phyloP scores from a whole-genome alignment of 1,140 invertebrate species.

The Frieseomelitta varia region DNA sequence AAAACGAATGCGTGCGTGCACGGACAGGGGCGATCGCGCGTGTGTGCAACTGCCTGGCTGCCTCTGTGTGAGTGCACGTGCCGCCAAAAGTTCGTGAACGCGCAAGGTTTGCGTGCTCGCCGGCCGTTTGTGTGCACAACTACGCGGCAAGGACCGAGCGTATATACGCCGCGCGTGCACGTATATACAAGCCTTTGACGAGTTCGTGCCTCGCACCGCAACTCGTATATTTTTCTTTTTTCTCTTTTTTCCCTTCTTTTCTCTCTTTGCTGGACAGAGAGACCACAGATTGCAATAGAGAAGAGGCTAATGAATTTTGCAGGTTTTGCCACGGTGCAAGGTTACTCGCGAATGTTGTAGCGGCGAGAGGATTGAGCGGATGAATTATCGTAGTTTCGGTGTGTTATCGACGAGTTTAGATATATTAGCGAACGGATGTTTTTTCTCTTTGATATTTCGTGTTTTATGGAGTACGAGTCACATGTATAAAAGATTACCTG shows the following conservation, averaged over 20 bases:
- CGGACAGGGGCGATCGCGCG: conserved; percentile 27
- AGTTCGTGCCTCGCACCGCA: conserved; percentile 34
- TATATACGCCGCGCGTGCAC: conserved; percentile 50
- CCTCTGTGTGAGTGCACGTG: conserved; percentile 71
- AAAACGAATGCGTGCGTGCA: conserved; percentile 67
- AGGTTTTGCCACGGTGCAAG: not conserved
- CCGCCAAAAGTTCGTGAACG: conserved; percentile 62
- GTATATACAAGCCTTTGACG: conserved; percentile 23
- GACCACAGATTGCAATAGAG: not conserved
- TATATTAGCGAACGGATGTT: not conserved
- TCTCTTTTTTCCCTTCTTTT: not conserved
- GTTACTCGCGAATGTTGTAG: not conserved
- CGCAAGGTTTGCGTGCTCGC: conserved; percentile 56
- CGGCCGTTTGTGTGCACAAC: conserved; percentile 32
- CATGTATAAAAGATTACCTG: too few relatives aligned
- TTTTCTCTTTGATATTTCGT: too few relatives aligned
- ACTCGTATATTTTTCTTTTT: conserved; percentile 17
- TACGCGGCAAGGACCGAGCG: conserved; percentile 29
- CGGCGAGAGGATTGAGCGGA: not conserved
- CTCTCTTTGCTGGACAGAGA: not conserved
- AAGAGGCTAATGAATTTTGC: conserved; percentile 5
- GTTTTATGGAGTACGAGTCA: too few relatives aligned
- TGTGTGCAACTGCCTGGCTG: conserved; percentile 36
- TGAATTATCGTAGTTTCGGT: not conserved
- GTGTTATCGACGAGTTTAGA: not conserved